phyloP scores from a whole-genome alignment of 2,797 vertebrate species.

The Sebastes itinus region DNA sequence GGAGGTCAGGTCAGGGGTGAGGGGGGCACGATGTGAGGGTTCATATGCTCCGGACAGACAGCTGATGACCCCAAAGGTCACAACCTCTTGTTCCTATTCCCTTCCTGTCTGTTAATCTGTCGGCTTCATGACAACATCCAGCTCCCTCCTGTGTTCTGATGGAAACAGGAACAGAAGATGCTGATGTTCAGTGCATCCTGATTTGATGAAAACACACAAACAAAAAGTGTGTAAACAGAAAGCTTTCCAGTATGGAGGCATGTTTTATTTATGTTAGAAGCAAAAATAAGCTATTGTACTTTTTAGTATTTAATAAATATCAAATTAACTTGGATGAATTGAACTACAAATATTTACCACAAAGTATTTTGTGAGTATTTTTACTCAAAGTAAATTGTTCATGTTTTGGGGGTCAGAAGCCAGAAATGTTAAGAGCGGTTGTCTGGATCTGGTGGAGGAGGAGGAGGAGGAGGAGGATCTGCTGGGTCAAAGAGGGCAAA shows the following conservation, averaged over 20 bases:
- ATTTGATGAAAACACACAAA: constrained; percentile 13
- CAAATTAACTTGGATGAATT: neutral
- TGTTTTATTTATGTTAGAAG: neutral
- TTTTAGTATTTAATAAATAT: neutral
- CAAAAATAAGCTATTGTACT: neutral
- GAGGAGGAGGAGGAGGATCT: neutral
- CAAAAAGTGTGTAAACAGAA: neutral
- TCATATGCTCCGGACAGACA: constrained; percentile 12
- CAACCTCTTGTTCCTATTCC: constrained; percentile 49
- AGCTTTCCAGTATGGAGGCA: neutral
- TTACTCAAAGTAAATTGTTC: neutral
- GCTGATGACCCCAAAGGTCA: constrained; percentile 60
- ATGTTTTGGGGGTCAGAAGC: neutral
- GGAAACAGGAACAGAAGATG: constrained; percentile 46
- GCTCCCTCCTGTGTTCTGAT: constrained; percentile 13
- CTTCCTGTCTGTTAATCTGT: constrained; percentile 67
- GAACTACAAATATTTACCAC: neutral
- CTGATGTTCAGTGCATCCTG: constrained; percentile 24
- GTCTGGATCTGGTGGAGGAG: neutral
- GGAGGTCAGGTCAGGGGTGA: constrained; percentile 18
- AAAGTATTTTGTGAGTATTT: neutral
- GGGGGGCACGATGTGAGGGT: neutral
- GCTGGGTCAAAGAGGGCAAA: neutral
- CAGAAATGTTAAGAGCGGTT: neutral
- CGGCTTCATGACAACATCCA: constrained; percentile 21